Evolutionary conservation across 2,888 invertebrate genomes (phyloP).

Genomic region (Podotricha telesiphe): DNA sequence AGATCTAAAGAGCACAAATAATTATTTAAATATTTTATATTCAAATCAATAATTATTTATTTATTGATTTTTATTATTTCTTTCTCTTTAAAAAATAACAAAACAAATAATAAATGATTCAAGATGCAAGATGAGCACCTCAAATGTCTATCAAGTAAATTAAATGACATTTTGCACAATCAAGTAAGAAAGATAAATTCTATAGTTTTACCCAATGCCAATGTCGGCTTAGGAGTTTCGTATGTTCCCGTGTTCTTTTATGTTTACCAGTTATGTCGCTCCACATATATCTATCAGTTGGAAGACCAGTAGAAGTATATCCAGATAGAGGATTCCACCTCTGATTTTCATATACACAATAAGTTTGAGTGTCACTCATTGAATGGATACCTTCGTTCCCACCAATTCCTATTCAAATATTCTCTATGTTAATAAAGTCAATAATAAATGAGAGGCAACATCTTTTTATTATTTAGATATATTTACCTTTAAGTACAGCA

Average conservation of each 20-base stretch:
- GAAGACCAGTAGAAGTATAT: slow-evolving; percentile 92
- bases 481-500: slow-evolving; percentile 87
- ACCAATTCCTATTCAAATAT: slow-evolving; percentile 61
- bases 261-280: slow-evolving; percentile 93
- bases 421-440: neutral
- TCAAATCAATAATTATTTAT: no score
- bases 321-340: slow-evolving; percentile 96
- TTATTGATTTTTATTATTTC: no score
- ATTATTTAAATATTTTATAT: neutral
- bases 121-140: neutral
- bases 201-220: slow-evolving; percentile 91
- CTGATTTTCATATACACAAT: slow-evolving; percentile 96
- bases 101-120: neutral
- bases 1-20: slow-evolving; percentile 76
- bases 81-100: neutral
- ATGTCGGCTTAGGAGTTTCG: slow-evolving; percentile 91
- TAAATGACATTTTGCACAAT: neutral
- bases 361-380: slow-evolving; percentile 93
- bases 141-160: neutral
- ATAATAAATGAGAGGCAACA: neutral
- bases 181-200: neutral
- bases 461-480: neutral
- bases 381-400: slow-evolving; percentile 82
- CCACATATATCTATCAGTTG: slow-evolving; percentile 95
- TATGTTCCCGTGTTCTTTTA: slow-evolving; percentile 92